phyloP scores from a whole-genome alignment of 2,113 vertebrate genomes.

The Pandion haliaetus region DNA sequence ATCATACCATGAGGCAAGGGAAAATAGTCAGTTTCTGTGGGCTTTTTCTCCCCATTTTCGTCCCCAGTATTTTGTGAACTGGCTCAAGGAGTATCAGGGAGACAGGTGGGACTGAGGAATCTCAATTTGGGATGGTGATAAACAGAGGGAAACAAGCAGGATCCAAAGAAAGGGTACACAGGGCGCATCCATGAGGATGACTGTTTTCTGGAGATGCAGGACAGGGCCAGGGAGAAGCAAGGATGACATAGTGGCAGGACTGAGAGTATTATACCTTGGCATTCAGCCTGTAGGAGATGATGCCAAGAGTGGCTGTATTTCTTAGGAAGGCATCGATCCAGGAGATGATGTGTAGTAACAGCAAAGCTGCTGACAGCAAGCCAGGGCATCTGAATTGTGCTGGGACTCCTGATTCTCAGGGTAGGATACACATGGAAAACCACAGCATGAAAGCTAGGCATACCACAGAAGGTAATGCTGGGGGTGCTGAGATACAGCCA shows the following conservation, averaged over 20 bases:
- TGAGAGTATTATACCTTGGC: neutral
- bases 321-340: neutral
- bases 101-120: neutral
- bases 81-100: neutral
- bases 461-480: neutral
- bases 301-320: neutral
- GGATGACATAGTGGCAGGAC: neutral
- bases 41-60: neutral
- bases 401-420: neutral
- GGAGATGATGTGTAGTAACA: neutral
- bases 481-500: neutral
- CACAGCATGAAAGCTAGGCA: neutral
- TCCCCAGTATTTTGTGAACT: neutral
- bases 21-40: neutral
- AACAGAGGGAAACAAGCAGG: neutral
- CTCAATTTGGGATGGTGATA: neutral
- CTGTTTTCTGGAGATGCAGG: neutral
- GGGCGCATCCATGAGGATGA: neutral
- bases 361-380: neutral
- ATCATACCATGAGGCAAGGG: neutral
- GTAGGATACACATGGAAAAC: neutral
- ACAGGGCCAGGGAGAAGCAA: neutral
- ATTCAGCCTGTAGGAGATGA: neutral
- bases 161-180: neutral
- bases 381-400: neutral